Evolutionary conservation across 2,113 vertebrate genomes (phyloP).

Genomic region (Tupaia tana): DNA sequence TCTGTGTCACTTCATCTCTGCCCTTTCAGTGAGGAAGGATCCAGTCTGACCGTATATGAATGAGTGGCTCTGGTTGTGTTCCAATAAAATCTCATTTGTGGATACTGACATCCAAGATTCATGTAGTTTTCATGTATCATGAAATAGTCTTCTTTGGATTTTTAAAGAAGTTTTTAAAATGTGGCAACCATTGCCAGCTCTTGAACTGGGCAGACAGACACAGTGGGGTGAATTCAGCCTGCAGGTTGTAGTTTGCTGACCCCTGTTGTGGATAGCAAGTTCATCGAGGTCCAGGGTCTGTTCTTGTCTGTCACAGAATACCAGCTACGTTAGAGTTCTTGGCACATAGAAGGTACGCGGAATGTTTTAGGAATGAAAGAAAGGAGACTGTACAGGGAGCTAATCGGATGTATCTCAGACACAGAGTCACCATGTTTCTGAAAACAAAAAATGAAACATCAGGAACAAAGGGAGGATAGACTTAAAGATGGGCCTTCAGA

Average conservation of each 20-base stretch:
- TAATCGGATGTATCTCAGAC: background rate
- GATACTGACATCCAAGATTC: background rate
- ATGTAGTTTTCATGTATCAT: background rate
- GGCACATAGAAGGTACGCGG: background rate
- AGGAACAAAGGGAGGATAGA: background rate
- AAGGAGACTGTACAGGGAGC: background rate
- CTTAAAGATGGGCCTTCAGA: background rate
- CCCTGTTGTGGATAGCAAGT: background rate
- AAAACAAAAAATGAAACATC: background rate
- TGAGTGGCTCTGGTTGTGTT: background rate
- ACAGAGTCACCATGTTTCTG: background rate
- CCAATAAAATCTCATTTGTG: background rate
- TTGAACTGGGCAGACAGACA: background rate
- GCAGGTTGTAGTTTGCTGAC: background rate
- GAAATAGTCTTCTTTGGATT: slow-evolving; percentile 4
- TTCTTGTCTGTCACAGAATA: background rate
- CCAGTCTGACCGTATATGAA: no score
- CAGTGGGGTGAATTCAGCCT: background rate
- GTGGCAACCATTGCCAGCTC: background rate
- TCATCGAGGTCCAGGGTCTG: background rate
- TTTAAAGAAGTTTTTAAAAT: background rate
- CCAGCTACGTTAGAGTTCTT: background rate
- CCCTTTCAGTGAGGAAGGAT: background rate
- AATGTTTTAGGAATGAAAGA: background rate
- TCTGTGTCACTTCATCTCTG: background rate